Conservation (phyloP, 2,113 vertebrate genomes). For the Rattus norvegicus region DNA sequence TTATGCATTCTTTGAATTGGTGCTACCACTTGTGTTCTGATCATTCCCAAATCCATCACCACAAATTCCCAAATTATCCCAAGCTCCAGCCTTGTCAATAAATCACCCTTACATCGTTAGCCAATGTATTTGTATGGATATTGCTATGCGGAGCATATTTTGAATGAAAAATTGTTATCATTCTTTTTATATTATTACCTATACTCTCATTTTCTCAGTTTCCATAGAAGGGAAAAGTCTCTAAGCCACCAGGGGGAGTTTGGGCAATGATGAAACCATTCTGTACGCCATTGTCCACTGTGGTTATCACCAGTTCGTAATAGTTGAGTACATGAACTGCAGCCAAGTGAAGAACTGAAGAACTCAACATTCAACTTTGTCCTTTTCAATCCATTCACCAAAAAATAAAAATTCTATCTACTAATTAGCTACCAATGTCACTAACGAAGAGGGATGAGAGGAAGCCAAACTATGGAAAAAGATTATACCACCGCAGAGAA, state of each 20-base stretch:
- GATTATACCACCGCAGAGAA: not conserved
- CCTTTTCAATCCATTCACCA: not conserved
- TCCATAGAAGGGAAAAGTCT: not conserved
- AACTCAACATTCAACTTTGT: not conserved
- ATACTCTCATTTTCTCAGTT: not conserved
- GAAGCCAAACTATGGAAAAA: not conserved
- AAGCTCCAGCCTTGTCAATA: not conserved
- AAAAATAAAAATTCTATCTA: not conserved
- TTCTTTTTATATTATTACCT: not conserved
- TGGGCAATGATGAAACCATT: not conserved
- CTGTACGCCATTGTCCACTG: not conserved
- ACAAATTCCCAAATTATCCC: not conserved
- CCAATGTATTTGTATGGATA: not conserved
- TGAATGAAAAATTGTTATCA: not conserved
- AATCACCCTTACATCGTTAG: not conserved
- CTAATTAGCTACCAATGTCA: not conserved
- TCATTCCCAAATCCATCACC: not conserved
- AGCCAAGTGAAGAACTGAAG: not conserved
- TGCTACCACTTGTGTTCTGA: not conserved
- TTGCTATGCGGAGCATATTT: not conserved
- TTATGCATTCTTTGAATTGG: not conserved
- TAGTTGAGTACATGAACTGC: not conserved
- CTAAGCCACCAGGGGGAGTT: not conserved
- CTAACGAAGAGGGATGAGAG: not conserved
- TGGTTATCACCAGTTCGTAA: not conserved